phyloP scores from a whole-genome alignment of 2,888 invertebrate species.

The Metacarcinus magister region DNA sequence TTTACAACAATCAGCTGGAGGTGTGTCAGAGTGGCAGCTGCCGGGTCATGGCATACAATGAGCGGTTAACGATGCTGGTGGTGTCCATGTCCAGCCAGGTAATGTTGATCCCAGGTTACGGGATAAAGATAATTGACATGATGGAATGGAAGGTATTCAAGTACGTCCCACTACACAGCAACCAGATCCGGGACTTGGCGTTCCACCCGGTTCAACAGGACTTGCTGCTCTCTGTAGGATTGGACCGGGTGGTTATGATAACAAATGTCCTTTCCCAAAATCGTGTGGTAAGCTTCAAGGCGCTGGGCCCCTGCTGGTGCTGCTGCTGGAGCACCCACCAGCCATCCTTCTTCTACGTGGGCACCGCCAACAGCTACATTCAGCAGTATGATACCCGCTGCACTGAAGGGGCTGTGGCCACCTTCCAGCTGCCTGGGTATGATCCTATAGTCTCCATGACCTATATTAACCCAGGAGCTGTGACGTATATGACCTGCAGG shows the following conservation, averaged over 20 bases:
- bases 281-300: slow-evolving; percentile 86
- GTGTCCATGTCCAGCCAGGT: slow-evolving; percentile 91
- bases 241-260: slow-evolving; percentile 91
- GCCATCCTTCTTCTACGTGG: slow-evolving; percentile 90
- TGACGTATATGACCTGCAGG: slow-evolving; percentile 84
- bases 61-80: slow-evolving; percentile 88
- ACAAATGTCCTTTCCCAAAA: slow-evolving; percentile 89
- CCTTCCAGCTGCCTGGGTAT: slow-evolving; percentile 64
- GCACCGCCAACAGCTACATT: slow-evolving; percentile 86
- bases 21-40: slow-evolving; percentile 87
- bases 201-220: slow-evolving; percentile 89
- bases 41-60: slow-evolving; percentile 91
- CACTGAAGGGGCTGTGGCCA: slow-evolving; percentile 32
- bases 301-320: slow-evolving; percentile 91
- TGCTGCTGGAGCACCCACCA: slow-evolving; percentile 92
- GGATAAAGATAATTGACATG: slow-evolving; percentile 89
- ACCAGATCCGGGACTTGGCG: slow-evolving; percentile 91
- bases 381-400: slow-evolving; percentile 71
- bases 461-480: slow-evolving; percentile 68
- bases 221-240: slow-evolving; percentile 90
- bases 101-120: slow-evolving; percentile 91
- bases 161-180: slow-evolving; percentile 90
- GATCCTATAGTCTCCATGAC: slow-evolving; percentile 81
- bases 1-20: slow-evolving; percentile 52
- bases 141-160: slow-evolving; percentile 88